These are phyloP conservation scores for Deroplatys truncata DNA, from an alignment of 2,888 invertebrate species.

Conservation along the genomic window DNA sequence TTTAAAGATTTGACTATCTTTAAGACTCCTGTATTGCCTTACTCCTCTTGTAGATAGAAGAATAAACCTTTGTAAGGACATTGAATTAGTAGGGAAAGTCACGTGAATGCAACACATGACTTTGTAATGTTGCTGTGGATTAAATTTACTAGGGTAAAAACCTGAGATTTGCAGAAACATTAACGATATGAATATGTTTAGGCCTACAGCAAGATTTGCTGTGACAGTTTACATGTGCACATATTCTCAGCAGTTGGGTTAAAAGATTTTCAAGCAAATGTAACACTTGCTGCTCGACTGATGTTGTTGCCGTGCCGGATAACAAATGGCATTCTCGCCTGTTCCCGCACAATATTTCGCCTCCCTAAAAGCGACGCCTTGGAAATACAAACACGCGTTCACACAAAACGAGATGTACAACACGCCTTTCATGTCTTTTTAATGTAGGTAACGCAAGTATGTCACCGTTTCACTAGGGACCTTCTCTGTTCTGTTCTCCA, in stretches of 20 bases:
- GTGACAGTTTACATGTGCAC: too few species aligned
- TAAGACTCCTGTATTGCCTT: too few species aligned
- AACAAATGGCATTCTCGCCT: slow-evolving; percentile 24
- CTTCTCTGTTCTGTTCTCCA: background rate
- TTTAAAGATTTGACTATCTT: too few species aligned
- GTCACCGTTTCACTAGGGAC: background rate
- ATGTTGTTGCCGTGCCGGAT: background rate
- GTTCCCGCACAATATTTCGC: slow-evolving; percentile 14
- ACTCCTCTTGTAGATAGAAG: too few species aligned
- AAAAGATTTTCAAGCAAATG: background rate
- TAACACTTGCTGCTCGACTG: background rate
- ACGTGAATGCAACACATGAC: too few species aligned
- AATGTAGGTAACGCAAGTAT: background rate
- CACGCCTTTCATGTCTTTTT: background rate
- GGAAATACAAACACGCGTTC: background rate
- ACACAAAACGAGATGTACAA: background rate
- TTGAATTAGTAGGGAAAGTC: too few species aligned
- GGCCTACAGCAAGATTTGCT: too few species aligned
- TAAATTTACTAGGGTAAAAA: too few species aligned
- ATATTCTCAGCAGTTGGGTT: background rate
- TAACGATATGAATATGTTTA: too few species aligned
- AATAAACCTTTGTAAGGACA: too few species aligned
- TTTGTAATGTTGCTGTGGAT: too few species aligned
- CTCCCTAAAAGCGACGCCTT: background rate
- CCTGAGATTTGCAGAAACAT: too few species aligned